Evolutionary conservation across 2,888 invertebrate genomes (phyloP), one percentile per base, ranked within the genome.

Genomic region (Ichneumon xanthorius): DNA sequence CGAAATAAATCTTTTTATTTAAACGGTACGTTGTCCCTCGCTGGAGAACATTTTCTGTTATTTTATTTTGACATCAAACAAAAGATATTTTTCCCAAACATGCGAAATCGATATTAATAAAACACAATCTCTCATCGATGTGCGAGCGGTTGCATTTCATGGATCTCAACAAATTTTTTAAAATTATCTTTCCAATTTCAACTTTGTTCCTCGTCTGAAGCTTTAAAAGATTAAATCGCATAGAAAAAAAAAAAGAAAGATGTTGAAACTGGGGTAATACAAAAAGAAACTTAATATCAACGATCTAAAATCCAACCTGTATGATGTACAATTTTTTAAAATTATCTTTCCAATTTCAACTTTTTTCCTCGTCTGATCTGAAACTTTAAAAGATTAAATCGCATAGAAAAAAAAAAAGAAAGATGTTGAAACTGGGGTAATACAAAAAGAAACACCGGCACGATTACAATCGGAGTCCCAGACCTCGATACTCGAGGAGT

Each of bases 401-500:
- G 22, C 9, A 58, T 58, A 9, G 7, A 63, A 63, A 30, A 30
- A 26, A 63, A 30, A 9, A 4, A 30, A 63, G 26, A 63, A 30
- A 30, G 30, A 61, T 2, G 14, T 33, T 26, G 16, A 65, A 65
- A n/a, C n/a, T n/a, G 6, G 37, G n/a, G n/a, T n/a, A 9, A 33
- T 33, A 65, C 2, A 65, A 65, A 63, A 65, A 33, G 9, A 37
- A 33, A 63, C 45, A 48, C 61, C 61, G 61, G 61, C 63, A 45
- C 72, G 37, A 77, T 68, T 61, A 67, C 72, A 68, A 78, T 81
- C 72, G 40, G 50, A 48, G 61, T n/a, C 19, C 65, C 67, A 45
- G 58, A 48, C 22, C 65, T 78, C 77, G 77, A n/a, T 68, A 37
- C 26, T 85, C 63, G 73, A 82, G 75, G 30, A 61, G 70, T 58